Base-by-base conservation (phyloP, 2,113 vertebrate genomes). In the Oryzias melastigma region DNA sequence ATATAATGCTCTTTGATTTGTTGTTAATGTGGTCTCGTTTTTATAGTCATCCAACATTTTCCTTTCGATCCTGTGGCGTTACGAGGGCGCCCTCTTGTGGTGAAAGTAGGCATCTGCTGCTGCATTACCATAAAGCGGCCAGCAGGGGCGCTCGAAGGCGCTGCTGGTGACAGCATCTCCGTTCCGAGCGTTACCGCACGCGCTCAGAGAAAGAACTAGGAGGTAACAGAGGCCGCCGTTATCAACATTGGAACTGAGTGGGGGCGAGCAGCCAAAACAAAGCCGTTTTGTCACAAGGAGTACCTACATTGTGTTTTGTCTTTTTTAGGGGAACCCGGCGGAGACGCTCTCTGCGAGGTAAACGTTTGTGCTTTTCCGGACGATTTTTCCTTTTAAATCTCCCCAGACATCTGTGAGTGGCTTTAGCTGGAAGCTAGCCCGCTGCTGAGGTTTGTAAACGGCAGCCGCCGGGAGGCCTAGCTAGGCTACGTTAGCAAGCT, bases 331-430 rank as follows among this genome's bases (percentile, higher is more conserved):
- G 63, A 52, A 58, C 41, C 62, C 1, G 59, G 57, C 41, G 68
- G 78, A 65, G 68, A 73, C 74, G 35, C 71, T 62, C 40, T 70
- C 64, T 50, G 68, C 42, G 78, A 89, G 88, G 90, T 91, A 35
- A 35, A 35, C 1, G 35, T 3, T 3, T 12, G 35, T 35, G 35
- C 8, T 10, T 35, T 12, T 35, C 10, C 35, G 10, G 35, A 35
- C 35, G 35, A 35, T 35, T 35, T 35, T 35, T 10, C 35, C 35
- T 12, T 27, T 35, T 29, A 29, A 17, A 64, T 46, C 16, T 77
- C 40, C 61, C 41, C 48, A 46, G 14, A 17, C 51, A 27, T 51
- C 42, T 47, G 6, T 47, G 25, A 6, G 14, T 20, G n/a, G 50
- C 49, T 49, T 3, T 58, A 5, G 7, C 17, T 5, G 16, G 46